Conservation (phyloP, 2,797 vertebrate species). For the Cygnus olor region DNA sequence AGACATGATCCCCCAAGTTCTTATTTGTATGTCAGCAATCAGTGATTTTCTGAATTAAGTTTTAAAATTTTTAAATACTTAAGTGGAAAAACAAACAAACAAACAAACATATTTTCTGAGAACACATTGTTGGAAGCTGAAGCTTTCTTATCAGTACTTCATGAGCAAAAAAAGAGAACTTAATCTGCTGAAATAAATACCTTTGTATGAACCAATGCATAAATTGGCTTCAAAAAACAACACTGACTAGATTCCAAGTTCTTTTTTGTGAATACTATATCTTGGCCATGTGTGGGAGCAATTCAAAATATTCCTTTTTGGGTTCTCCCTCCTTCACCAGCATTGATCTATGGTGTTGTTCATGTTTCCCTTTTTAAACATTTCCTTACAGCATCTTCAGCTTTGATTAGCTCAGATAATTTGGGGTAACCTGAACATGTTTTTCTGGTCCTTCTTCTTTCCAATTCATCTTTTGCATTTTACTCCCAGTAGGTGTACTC, state of each 20-base stretch:
- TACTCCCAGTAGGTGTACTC: neutral
- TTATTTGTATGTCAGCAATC: neutral
- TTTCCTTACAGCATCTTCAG: neutral
- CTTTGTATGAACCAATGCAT: rapidly evolving
- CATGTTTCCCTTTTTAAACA: neutral
- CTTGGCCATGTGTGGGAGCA: neutral
- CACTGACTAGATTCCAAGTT: neutral
- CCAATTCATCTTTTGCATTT: neutral
- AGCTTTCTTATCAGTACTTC: neutral
- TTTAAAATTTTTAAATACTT: neutral
- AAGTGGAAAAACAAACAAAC: neutral
- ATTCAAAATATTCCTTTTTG: neutral
- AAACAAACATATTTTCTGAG: neutral
- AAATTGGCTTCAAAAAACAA: neutral
- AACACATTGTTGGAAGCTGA: neutral
- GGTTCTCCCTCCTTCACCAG: neutral
- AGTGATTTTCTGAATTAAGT: neutral
- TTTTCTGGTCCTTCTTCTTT: neutral
- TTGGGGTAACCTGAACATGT: neutral
- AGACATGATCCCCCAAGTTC: neutral
- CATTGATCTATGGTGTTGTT: neutral
- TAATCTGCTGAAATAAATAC: neutral
- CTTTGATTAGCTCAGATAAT: neutral
- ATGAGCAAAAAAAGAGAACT: neutral
- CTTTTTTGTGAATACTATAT: neutral